Percentiles rank a stretch among this genome's conserved stretches.
Evolutionary conservation across 2,113 vertebrate species (phyloP).

Genomic region (Hoplias malabaricus): DNA sequence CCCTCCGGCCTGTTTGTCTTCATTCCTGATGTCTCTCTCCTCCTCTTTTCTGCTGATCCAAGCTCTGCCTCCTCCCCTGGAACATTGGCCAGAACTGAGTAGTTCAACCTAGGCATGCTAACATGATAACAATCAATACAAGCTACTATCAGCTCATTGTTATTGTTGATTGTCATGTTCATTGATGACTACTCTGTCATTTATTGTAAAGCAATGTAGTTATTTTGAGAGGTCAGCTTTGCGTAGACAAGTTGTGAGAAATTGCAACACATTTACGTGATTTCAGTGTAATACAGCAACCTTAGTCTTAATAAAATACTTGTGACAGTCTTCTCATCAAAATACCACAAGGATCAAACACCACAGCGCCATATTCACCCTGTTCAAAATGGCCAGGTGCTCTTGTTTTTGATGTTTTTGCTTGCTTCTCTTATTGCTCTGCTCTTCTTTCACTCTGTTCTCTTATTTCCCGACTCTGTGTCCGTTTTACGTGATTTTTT

Average conservation of each 20-base stretch:
- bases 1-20: background rate
- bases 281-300: too few relatives aligned
- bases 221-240: background rate
- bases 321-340: too few relatives aligned
- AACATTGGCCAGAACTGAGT: background rate
- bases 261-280: too few relatives aligned
- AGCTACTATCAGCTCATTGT: background rate
- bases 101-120: background rate
- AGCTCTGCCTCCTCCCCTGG: background rate
- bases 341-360: too few relatives aligned
- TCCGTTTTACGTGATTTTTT: too few relatives aligned
- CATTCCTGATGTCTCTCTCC: background rate
- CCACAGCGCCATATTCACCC: too few relatives aligned
- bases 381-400: too few relatives aligned
- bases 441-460: too few relatives aligned
- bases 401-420: too few relatives aligned
- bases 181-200: background rate
- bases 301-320: too few relatives aligned
- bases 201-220: background rate
- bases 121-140: background rate
- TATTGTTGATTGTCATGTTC: background rate
- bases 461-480: too few relatives aligned
- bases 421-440: too few relatives aligned
- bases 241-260: background rate
- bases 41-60: background rate